Evolutionary conservation across 2,888 invertebrate species (phyloP).

Genomic region (Slavum lentiscoides): DNA sequence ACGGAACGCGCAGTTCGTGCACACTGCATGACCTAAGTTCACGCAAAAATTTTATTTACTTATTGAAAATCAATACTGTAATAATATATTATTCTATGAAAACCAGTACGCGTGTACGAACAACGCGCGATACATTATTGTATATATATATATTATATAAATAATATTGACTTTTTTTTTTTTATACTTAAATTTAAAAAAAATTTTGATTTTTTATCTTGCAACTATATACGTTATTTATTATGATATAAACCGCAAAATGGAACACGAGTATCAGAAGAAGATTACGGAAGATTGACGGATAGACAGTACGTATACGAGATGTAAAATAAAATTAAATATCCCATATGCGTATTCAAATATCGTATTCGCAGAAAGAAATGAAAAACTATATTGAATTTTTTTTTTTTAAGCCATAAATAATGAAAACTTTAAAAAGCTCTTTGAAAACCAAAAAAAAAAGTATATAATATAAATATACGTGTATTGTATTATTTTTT

Average conservation of each 20-base stretch:
- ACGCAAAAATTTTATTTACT: background rate
- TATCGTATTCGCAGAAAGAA: slow-evolving; percentile 2
- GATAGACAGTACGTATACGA: slow-evolving; percentile 9
- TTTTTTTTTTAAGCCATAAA: slow-evolving; percentile 17
- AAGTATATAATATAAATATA: background rate
- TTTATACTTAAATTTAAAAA: background rate
- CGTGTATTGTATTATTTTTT: background rate
- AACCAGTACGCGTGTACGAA: background rate
- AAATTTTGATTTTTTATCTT: slow-evolving; percentile 12
- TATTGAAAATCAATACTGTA: no score
- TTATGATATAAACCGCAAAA: background rate
- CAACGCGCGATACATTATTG: background rate
- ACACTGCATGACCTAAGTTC: slow-evolving; percentile 1
- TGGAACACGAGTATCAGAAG: background rate
- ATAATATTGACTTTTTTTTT: background rate
- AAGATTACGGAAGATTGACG: slow-evolving; percentile 26
- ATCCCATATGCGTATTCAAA: slow-evolving; percentile 24
- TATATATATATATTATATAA: no score
- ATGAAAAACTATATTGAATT: slow-evolving; percentile 29
- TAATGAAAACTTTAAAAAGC: slow-evolving; percentile 35
- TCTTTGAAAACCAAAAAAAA: slow-evolving; percentile 8
- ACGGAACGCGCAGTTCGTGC: background rate
- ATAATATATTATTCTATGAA: no score
- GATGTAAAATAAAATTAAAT: slow-evolving; percentile 28
- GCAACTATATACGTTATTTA: background rate